phyloP scores from a whole-genome alignment of 2,888 invertebrate genomes.

The Sialis fuliginosa region DNA sequence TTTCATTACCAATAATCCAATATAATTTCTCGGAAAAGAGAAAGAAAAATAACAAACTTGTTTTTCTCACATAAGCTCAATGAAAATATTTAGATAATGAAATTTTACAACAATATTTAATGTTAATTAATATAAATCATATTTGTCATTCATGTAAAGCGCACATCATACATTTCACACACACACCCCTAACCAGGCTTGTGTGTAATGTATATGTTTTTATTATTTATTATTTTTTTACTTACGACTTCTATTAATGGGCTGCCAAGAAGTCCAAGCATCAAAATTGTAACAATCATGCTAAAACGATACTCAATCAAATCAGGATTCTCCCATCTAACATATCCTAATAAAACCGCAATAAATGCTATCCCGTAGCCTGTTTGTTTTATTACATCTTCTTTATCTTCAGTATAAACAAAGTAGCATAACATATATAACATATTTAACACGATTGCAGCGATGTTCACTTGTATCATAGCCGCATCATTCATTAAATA shows the following conservation, averaged over 20 bases:
- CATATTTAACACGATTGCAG: slow-evolving; percentile 51
- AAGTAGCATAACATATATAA: slow-evolving; percentile 50
- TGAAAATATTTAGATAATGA: too few species aligned
- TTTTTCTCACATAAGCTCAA: too few species aligned
- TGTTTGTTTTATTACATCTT: slow-evolving; percentile 34
- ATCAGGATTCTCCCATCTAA: slow-evolving; percentile 42
- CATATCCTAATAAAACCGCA: slow-evolving; percentile 41
- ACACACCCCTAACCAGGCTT: too few species aligned
- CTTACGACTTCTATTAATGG: slow-evolving; percentile 54
- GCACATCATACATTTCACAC: too few species aligned
- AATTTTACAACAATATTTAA: too few species aligned
- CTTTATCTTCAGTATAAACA: slow-evolving; percentile 37
- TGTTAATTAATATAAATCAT: too few species aligned
- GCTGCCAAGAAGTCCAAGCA: slow-evolving; percentile 47
- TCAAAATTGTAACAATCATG: slow-evolving; percentile 44
- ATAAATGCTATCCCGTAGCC: slow-evolving; percentile 36
- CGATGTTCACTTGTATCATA: slow-evolving; percentile 62
- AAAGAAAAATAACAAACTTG: too few species aligned
- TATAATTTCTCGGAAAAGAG: too few species aligned
- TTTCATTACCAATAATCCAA: too few species aligned
- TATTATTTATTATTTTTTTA: slow-evolving; percentile 8
- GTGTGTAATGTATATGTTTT: too few species aligned
- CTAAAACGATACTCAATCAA: slow-evolving; percentile 53
- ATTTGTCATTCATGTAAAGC: too few species aligned
- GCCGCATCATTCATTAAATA: slow-evolving; percentile 51